A percentile compares a stretch with the other conserved stretches of the same genome.
Conservation (phyloP, 2,888 invertebrate species). For the Netelia inedita region DNA sequence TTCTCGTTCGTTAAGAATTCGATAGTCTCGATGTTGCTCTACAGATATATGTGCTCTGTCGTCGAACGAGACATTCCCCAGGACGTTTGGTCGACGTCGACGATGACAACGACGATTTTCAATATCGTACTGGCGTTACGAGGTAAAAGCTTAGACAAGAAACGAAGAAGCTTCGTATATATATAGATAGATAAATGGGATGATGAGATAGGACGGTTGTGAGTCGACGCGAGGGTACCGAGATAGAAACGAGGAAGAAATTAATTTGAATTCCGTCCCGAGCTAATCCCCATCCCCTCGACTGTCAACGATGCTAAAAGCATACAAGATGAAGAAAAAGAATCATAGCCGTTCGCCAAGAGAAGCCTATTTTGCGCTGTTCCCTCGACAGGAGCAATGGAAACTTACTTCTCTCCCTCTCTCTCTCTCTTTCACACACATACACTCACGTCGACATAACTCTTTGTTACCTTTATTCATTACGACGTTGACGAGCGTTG, state of each 20-base stretch:
- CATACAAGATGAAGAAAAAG: conserved; percentile 36
- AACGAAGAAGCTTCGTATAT: neutral
- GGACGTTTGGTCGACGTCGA: conserved; percentile 21
- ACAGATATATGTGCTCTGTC: conserved; percentile 12
- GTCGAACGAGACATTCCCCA: conserved; percentile 31
- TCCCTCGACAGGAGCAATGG: conserved; percentile 43
- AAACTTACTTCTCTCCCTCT: conserved; percentile 31
- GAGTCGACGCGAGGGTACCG: conserved; percentile 9
- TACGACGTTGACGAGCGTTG: conserved; percentile 60
- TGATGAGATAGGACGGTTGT: neutral
- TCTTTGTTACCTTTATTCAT: conserved; percentile 59
- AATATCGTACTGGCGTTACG: conserved; percentile 35
- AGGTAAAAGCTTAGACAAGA: conserved; percentile 26
- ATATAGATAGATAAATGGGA: neutral
- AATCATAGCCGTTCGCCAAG: neutral
- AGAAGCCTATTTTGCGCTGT: conserved; percentile 36
- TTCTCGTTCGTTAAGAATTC: conserved; percentile 60
- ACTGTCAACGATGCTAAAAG: conserved; percentile 26
- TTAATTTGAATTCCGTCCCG: conserved; percentile 54
- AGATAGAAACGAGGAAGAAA: conserved; percentile 41
- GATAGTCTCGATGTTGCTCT: conserved; percentile 23
- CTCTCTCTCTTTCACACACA: too few species aligned
- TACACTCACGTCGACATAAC: conserved; percentile 39
- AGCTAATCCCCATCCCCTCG: conserved; percentile 14
- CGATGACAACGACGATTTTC: conserved; percentile 48